These are phyloP conservation scores for Sceloporus undulatus DNA, from an alignment of 2,113 vertebrate species.

Conservation along the genomic window DNA sequence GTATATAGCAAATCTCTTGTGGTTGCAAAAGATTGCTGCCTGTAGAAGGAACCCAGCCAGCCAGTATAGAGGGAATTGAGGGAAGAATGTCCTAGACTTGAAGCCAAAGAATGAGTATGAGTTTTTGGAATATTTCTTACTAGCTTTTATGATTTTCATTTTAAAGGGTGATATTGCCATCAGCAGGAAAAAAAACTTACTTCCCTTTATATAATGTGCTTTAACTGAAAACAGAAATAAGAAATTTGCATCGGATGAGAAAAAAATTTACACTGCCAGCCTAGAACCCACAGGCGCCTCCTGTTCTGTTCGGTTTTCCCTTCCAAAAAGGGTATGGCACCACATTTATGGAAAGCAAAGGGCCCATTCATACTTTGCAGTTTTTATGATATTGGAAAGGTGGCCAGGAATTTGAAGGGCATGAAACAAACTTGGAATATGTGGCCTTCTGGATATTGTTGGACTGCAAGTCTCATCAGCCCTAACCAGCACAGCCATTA, in stretches of 20 bases:
- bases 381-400: background rate
- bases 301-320: background rate
- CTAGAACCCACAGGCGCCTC: conserved; percentile 26
- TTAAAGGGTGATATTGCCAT: background rate
- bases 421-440: background rate
- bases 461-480: no score
- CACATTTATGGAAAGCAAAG: conserved; percentile 5
- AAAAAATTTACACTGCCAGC: background rate
- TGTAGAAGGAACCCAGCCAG: background rate
- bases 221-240: conserved; percentile 45
- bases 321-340: background rate
- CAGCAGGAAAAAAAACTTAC: background rate
- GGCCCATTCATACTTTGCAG: background rate
- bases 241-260: conserved; percentile 17
- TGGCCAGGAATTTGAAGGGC: background rate
- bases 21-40: background rate
- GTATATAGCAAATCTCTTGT: background rate
- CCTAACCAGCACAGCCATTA: background rate
- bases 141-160: background rate
- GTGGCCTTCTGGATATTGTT: background rate
- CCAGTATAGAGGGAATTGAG: conserved; percentile 7
- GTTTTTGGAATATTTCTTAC: conserved; percentile 13
- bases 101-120: conserved; percentile 1
- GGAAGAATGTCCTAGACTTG: background rate
- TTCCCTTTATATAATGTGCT: conserved; percentile 29